Base-by-base conservation (phyloP, 2,888 invertebrate species). In the Gymnoscelis rufifasciata region DNA sequence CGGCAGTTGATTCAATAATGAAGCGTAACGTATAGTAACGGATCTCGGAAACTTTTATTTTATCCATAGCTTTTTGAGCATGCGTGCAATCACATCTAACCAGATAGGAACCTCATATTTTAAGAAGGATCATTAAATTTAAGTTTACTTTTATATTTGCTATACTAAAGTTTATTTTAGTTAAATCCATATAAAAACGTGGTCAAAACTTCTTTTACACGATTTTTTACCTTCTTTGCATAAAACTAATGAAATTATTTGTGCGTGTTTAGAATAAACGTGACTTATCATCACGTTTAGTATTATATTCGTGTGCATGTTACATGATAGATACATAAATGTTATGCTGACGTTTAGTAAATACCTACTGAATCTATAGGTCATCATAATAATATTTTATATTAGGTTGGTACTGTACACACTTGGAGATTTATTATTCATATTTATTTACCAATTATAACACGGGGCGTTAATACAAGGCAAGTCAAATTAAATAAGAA, bases 1-100 rank as follows among this genome's bases (percentile, higher is more conserved):
- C 83, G 83, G 64, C 66, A 44, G 45, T 50, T 52, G 38, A 38
- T 38, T 43, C 24, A 47, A 47, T 45, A 27, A 31, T 43, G 26
- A 35, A 38, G 41, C 46, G 31, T 39, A 39, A 50, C 45, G 50
- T 43, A 45, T 51, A 31, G 39, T 51, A 50, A 46, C 46, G 43
- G 43, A 47, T 47, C 24, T 47, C 11, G 10, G 7, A 46, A 38
- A 10, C 15, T 35, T 35, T 10, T 11, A 6, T 15, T 14, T 33
- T 4, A 15, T 5, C 13, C 8, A 30, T 30, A 30, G 5, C 13
- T 7, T 31, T 8, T n/a, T 1, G n/a, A n/a, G n/a, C n/a, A n/a
- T n/a, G n/a, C n/a, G n/a, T n/a, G n/a, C n/a, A n/a, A n/a, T n/a
- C n/a, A n/a, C n/a, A n/a, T n/a, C n/a, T n/a, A n/a, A n/a, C n/a